Evolutionary conservation across 2,888 invertebrate genomes (phyloP).

Genomic region (Acleris emargana): DNA sequence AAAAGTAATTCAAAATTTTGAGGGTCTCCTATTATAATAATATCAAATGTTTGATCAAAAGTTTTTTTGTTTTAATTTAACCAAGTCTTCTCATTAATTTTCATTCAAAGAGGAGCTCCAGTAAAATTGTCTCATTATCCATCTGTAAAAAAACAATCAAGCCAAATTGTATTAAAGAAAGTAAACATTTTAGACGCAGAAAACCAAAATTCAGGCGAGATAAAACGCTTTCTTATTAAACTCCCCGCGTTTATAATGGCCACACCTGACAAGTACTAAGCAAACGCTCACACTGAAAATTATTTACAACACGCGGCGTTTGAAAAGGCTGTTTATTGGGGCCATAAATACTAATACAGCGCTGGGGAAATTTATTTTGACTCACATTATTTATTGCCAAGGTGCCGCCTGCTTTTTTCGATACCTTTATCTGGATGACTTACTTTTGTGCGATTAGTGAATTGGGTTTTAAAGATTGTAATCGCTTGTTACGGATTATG

Average conservation of each 20-base stretch:
- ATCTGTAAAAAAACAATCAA: too few relatives aligned
- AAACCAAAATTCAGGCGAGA: too few relatives aligned
- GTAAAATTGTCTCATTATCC: too few relatives aligned
- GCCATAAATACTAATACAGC: slow-evolving; percentile 81
- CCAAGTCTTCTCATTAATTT: too few relatives aligned
- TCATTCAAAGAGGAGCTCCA: too few relatives aligned
- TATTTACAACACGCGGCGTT: slow-evolving; percentile 79
- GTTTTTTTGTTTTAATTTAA: too few relatives aligned
- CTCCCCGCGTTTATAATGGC: slow-evolving; percentile 48
- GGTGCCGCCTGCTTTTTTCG: slow-evolving; percentile 51
- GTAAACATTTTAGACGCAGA: too few relatives aligned
- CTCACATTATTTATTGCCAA: slow-evolving; percentile 78
- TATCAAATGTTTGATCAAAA: too few relatives aligned
- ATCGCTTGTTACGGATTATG: not conserved
- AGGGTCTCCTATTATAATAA: too few relatives aligned
- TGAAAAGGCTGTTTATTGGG: slow-evolving; percentile 78
- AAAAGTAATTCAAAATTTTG: too few relatives aligned
- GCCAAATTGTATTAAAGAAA: too few relatives aligned
- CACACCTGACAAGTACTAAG: slow-evolving; percentile 67
- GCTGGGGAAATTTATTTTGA: slow-evolving; percentile 77
- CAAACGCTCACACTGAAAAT: slow-evolving; percentile 72
- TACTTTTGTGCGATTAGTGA: slow-evolving; percentile 28
- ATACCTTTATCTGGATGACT: slow-evolving; percentile 27
- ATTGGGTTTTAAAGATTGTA: slow-evolving; percentile 14
- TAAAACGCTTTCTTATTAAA: too few relatives aligned